phyloP scores from a whole-genome alignment of 2,888 invertebrate species.

The Spodoptera exigua region DNA sequence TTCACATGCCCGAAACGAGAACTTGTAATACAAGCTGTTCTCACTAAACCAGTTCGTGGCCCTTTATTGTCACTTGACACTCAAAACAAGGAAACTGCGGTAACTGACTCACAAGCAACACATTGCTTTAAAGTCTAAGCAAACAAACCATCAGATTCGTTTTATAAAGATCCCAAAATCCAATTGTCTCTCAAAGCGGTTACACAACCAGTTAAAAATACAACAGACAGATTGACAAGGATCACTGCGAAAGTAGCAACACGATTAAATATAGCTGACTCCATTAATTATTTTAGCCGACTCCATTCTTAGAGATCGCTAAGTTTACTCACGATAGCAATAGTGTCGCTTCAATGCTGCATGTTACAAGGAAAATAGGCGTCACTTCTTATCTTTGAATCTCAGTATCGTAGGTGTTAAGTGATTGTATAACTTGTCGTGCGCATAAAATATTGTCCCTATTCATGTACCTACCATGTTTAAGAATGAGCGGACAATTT shows the following conservation, averaged over 20 bases:
- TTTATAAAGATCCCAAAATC: constrained; percentile 55
- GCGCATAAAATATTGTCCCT: constrained; percentile 39
- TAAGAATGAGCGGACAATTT: constrained; percentile 28
- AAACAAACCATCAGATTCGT: constrained; percentile 63
- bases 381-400: constrained; percentile 31
- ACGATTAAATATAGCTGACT: constrained; percentile 38
- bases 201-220: constrained; percentile 53
- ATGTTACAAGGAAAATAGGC: constrained; percentile 33
- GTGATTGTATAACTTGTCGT: constrained; percentile 42
- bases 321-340: constrained; percentile 24
- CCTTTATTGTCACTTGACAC: constrained; percentile 67
- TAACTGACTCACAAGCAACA: constrained; percentile 50
- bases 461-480: constrained; percentile 35
- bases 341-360: constrained; percentile 8
- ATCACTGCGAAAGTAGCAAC: constrained; percentile 46
- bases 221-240: constrained; percentile 41
- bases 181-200: constrained; percentile 54
- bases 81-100: constrained; percentile 70
- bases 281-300: constrained; percentile 35
- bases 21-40: constrained; percentile 50
- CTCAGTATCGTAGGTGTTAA: constrained; percentile 29
- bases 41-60: constrained; percentile 66
- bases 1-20: constrained; percentile 34
- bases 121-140: constrained; percentile 47
- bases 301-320: constrained; percentile 37